Percentiles rank a stretch among this genome's conserved stretches.
phyloP scores from a whole-genome alignment of 2,888 invertebrate species.

The Campaea margaritaria region DNA sequence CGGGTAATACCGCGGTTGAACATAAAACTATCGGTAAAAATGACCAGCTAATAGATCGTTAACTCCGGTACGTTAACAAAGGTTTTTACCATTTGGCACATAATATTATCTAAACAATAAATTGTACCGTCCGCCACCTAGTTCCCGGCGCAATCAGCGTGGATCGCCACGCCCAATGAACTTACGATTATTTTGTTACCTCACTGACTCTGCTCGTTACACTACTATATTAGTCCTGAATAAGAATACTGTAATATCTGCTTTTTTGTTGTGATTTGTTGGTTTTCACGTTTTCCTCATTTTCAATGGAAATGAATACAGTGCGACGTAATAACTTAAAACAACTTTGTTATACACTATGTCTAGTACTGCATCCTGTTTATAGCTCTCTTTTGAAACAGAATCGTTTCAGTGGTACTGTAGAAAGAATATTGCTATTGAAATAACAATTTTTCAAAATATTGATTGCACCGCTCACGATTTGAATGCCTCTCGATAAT shows the following conservation, averaged over 20 bases:
- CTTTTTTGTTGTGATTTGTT: background rate
- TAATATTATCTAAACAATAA: conserved; percentile 8
- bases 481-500: conserved; percentile 27
- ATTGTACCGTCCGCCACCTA: conserved; percentile 14
- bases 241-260: background rate
- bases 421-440: background rate
- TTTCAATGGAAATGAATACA: no score
- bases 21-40: background rate
- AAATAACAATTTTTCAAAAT: conserved; percentile 8
- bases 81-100: conserved; percentile 11
- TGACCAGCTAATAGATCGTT: conserved; percentile 6
- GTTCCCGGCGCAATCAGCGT: conserved; percentile 34
- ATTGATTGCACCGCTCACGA: conserved; percentile 15
- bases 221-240: conserved; percentile 20
- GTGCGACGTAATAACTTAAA: no score
- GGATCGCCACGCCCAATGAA: conserved; percentile 39
- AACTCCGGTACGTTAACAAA: conserved; percentile 5
- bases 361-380: no score
- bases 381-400: no score
- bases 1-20: background rate
- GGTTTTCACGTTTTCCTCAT: no score
- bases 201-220: conserved; percentile 19
- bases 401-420: no score
- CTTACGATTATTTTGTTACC: conserved; percentile 37
- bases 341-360: no score